Percentiles rank a stretch among this genome's conserved stretches.
Conservation (phyloP, 2,797 vertebrate genomes). For the Petrocephalus schoutedeni region DNA sequence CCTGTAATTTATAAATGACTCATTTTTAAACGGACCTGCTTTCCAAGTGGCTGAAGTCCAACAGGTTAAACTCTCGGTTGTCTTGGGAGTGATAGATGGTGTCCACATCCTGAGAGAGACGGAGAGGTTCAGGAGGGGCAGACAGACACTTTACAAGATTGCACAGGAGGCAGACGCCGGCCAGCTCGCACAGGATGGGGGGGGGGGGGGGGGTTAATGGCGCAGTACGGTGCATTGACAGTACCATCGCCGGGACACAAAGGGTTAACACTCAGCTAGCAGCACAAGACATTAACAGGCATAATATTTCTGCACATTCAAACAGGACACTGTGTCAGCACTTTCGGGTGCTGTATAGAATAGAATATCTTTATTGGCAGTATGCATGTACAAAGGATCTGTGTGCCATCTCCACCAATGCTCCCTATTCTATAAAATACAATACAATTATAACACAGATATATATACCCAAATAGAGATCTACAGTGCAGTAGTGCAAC, state of each 20-base stretch:
- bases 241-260: background rate
- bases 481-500: background rate
- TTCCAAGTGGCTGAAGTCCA: constrained; percentile 87
- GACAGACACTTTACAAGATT: background rate
- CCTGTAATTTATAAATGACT: background rate
- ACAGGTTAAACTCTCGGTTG: constrained; percentile 81
- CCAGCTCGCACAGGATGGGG: background rate
- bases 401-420: background rate
- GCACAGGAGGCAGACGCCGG: background rate
- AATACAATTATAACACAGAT: background rate
- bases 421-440: background rate
- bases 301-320: background rate
- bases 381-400: background rate
- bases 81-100: constrained; percentile 90
- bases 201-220: background rate
- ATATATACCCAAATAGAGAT: background rate
- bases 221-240: background rate
- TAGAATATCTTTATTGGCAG: background rate
- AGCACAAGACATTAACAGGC: background rate
- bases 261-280: background rate
- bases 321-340: background rate
- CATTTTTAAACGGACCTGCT: constrained; percentile 65
- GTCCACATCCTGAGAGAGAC: constrained; percentile 75
- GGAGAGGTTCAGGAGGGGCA: background rate
- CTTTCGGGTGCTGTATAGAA: background rate